Evolutionary conservation across 2,888 invertebrate genomes (phyloP), one percentile per base, ranked within the genome.

Genomic region (Scaptomyza parva): DNA sequence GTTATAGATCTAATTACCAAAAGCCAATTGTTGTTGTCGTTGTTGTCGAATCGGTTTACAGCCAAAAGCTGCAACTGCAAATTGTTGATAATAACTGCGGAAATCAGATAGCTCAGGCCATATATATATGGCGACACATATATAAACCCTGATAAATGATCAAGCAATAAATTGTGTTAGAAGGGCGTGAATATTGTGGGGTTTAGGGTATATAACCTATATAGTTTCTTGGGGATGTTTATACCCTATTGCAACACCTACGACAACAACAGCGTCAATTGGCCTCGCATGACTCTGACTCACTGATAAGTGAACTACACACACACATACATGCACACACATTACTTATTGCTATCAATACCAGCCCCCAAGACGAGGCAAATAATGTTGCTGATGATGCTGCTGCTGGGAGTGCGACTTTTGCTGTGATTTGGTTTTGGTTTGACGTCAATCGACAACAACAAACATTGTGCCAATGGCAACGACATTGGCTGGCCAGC

Each of bases 381-480:
- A 43, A 12, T 54, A 43, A 12, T 54, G 70, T 20, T 45, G 70
- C 14, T 45, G 52, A 50, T 70, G 70, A 45, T 70, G 70, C 50
- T 51, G 43, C n/a, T 70, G 70, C 50, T 51, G 43, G 11, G 11
- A 26, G 24, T 52, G 43, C 11, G 24, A 39, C 28, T 62, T n/a
- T n/a, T n/a, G 50, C 53, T 57, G 59, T 40, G 65, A 52, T 60
- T 66, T 58, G 68, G 50, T 67, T 60, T 78, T 67, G 74, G 53
- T 70, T 87, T 89, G 89, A 87, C 88, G 88, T 77, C 84, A 81
- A 81, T 88, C 54, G 75, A 72, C 78, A 83, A 80, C 82, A 86
- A 66, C 78, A 80, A 78, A 74, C 73, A 58, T 78, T 71, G 7
- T 37, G 76, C 70, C 82, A 81, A 74, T 73, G 77, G 81, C 76